Percentiles rank a stretch among this genome's conserved stretches.
These are phyloP conservation scores for Enoplosus armatus DNA, from an alignment of 2,797 vertebrate species.

Conservation along the genomic window DNA sequence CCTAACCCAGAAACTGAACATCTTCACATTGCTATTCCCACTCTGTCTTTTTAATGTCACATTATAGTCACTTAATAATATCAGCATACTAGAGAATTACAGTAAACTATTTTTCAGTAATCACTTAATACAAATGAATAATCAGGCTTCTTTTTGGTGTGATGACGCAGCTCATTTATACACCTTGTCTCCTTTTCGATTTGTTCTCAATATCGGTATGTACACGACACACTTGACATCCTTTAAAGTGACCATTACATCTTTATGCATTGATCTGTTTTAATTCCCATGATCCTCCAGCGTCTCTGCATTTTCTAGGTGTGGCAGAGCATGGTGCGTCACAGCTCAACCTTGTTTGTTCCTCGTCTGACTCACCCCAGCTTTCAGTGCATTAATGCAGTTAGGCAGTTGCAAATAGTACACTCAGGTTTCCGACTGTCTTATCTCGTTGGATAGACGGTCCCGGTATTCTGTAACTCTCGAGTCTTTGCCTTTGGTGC, in stretches of 20 bases:
- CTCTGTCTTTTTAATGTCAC: not conserved
- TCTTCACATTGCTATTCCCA: not conserved
- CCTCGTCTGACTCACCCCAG: conserved; percentile 74
- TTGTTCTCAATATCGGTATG: not conserved
- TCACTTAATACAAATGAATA: not conserved
- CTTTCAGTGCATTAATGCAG: conserved; percentile 64
- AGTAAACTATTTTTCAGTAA: not conserved
- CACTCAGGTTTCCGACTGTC: conserved; percentile 39
- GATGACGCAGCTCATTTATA: not conserved
- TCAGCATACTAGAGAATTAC: not conserved
- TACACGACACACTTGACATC: not conserved
- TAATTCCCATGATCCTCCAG: conserved; percentile 54
- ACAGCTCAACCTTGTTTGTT: conserved; percentile 74
- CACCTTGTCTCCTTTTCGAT: not conserved
- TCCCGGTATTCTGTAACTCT: conserved; percentile 15
- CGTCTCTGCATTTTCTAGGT: conserved; percentile 73
- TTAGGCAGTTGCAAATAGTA: conserved; percentile 46
- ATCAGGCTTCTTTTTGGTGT: not conserved
- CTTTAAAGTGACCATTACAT: conserved; percentile 26
- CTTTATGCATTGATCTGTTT: conserved; percentile 34
- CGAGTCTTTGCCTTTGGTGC: conserved; percentile 24
- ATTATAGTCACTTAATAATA: not conserved
- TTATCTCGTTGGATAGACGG: conserved; percentile 1
- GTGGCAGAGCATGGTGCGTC: conserved; percentile 71
- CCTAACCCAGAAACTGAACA: not conserved